These are phyloP conservation scores for Vannuccia rotundouncinata DNA, from an alignment of 2,888 invertebrate species.

Conservation along the genomic window DNA sequence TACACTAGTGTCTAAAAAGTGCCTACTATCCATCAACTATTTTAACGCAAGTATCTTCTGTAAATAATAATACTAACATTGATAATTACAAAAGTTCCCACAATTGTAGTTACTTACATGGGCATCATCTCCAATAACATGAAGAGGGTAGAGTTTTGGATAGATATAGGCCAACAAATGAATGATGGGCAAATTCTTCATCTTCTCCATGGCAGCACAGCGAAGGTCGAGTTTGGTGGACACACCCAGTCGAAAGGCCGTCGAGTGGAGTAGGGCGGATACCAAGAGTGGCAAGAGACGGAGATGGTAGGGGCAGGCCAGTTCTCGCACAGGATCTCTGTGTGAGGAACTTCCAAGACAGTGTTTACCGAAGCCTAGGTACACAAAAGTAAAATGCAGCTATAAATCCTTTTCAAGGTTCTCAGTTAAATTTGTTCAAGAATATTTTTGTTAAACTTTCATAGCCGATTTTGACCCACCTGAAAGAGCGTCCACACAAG, in stretches of 20 bases:
- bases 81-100: too few species aligned
- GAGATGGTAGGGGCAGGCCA: conserved; percentile 66
- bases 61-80: too few species aligned
- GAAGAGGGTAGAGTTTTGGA: conserved; percentile 83
- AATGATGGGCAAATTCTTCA: conserved; percentile 77
- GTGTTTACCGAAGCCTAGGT: conserved; percentile 63
- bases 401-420: too few species aligned
- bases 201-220: conserved; percentile 81
- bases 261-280: conserved; percentile 76
- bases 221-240: conserved; percentile 86
- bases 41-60: too few species aligned
- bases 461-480: conserved; percentile 58
- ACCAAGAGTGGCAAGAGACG: conserved; percentile 79
- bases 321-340: conserved; percentile 58
- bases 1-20: too few species aligned
- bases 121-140: conserved; percentile 64
- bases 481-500: conserved; percentile 74
- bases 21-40: too few species aligned
- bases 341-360: conserved; percentile 55
- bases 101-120: too few species aligned
- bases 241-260: conserved; percentile 75
- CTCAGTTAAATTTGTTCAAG: too few species aligned
- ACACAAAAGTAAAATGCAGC: too few species aligned
- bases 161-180: conserved; percentile 76
- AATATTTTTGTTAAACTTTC: too few species aligned